A percentile compares a stretch with the other conserved stretches of the same genome.
These are phyloP conservation scores for Stegostoma tigrinum DNA, from an alignment of 2,113 vertebrate genomes.

Conservation along the genomic window DNA sequence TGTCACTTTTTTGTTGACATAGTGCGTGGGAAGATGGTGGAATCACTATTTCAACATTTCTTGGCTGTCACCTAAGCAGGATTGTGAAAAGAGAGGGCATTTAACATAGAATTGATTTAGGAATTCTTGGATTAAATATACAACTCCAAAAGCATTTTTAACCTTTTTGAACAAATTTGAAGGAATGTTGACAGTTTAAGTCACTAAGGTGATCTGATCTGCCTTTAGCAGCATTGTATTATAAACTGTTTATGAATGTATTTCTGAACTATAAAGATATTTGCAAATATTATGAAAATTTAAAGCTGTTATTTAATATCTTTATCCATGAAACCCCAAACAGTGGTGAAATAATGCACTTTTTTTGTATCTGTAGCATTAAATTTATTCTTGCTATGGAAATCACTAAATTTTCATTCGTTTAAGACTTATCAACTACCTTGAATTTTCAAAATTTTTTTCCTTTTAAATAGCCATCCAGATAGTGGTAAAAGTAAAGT, in stretches of 20 bases:
- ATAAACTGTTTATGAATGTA: not conserved
- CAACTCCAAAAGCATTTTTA: too few species aligned
- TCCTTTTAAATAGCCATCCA: too few species aligned
- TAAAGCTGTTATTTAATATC: not conserved
- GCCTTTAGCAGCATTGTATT: not conserved
- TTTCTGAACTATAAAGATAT: not conserved
- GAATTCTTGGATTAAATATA: not conserved
- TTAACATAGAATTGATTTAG: not conserved
- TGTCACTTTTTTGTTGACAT: not conserved
- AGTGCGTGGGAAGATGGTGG: too few species aligned
- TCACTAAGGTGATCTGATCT: not conserved
- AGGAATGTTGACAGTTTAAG: not conserved
- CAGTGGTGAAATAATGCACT: too few species aligned
- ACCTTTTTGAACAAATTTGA: not conserved
- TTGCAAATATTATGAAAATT: not conserved
- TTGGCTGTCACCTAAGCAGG: not conserved
- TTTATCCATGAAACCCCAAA: not conserved
- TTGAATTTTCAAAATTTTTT: not conserved
- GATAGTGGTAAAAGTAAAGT: not conserved
- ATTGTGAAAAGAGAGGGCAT: not conserved
- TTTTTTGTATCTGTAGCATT: not conserved
- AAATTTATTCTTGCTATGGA: not conserved
- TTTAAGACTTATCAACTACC: not conserved
- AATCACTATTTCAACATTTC: not conserved
- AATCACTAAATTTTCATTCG: not conserved